Percentiles rank a stretch among this genome's conserved stretches.
phyloP scores from a whole-genome alignment of 2,888 invertebrate genomes.

The Tetheella fluctuosa region DNA sequence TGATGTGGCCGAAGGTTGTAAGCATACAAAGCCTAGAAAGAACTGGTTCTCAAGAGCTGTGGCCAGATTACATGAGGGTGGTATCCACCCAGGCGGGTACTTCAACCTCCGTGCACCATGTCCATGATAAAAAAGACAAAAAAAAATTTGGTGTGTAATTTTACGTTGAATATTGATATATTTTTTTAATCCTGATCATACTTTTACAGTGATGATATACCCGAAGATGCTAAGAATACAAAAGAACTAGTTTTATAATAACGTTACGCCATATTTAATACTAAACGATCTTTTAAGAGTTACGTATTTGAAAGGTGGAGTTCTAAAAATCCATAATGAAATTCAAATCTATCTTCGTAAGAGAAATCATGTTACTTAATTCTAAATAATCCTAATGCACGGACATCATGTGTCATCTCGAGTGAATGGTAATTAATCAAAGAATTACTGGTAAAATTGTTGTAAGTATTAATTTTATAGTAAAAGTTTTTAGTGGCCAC shows the following conservation, averaged over 20 bases:
- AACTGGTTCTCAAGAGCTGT: too few relatives aligned
- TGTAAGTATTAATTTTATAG: not conserved
- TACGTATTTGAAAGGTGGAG: not conserved
- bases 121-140: too few relatives aligned
- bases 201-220: too few relatives aligned
- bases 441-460: not conserved
- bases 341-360: constrained; percentile 1
- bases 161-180: too few relatives aligned
- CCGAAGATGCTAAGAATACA: too few relatives aligned
- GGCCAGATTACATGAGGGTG: too few relatives aligned
- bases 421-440: not conserved
- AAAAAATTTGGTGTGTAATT: too few relatives aligned
- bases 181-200: too few relatives aligned
- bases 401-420: not conserved
- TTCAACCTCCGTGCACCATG: too few relatives aligned
- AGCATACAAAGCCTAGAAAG: too few relatives aligned
- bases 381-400: not conserved
- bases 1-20: too few relatives aligned
- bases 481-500: not conserved
- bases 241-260: not conserved
- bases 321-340: not conserved
- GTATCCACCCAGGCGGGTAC: too few relatives aligned
- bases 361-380: not conserved
- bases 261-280: not conserved
- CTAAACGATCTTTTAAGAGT: not conserved